Conservation (phyloP, 2,797 vertebrate genomes). For the Oophaga sylvatica region DNA sequence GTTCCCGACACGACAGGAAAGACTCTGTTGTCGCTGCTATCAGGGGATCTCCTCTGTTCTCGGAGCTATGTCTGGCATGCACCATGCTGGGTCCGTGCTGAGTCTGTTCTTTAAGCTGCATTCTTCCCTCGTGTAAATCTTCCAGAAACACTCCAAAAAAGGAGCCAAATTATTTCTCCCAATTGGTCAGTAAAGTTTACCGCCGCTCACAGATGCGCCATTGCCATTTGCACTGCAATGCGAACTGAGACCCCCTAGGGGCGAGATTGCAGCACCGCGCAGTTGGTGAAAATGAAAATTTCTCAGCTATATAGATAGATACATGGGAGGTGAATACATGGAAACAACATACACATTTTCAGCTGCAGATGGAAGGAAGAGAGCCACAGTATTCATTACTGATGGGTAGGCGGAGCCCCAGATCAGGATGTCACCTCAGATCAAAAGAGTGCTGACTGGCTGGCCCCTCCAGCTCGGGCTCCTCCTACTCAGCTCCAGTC, state of each 20-base stretch:
- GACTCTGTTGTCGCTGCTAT: slow-evolving; percentile 13
- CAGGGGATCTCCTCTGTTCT: slow-evolving; percentile 32
- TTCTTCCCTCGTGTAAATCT: slow-evolving; percentile 42
- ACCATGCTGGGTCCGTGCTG: slow-evolving; percentile 5
- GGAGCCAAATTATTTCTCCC: slow-evolving; percentile 25
- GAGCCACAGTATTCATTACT: no score
- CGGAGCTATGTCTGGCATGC: slow-evolving; percentile 39
- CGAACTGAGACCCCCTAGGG: background rate
- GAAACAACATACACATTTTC: background rate
- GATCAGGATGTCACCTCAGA: no score
- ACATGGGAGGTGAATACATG: background rate
- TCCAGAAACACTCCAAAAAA: slow-evolving; percentile 51
- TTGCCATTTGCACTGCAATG: background rate
- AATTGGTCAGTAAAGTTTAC: slow-evolving; percentile 28
- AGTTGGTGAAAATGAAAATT: background rate
- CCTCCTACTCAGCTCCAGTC: no score
- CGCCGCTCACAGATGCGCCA: background rate
- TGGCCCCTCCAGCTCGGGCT: no score
- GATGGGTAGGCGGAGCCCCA: no score
- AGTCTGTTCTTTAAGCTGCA: slow-evolving; percentile 39
- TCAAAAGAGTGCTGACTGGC: no score
- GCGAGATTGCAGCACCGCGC: background rate
- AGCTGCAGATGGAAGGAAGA: no score
- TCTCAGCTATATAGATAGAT: background rate
- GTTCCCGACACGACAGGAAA: background rate